Percentiles rank a stretch among this genome's conserved stretches.
These are phyloP conservation scores for Nemoura dubitans DNA, from an alignment of 2,888 invertebrate genomes.

Conservation along the genomic window DNA sequence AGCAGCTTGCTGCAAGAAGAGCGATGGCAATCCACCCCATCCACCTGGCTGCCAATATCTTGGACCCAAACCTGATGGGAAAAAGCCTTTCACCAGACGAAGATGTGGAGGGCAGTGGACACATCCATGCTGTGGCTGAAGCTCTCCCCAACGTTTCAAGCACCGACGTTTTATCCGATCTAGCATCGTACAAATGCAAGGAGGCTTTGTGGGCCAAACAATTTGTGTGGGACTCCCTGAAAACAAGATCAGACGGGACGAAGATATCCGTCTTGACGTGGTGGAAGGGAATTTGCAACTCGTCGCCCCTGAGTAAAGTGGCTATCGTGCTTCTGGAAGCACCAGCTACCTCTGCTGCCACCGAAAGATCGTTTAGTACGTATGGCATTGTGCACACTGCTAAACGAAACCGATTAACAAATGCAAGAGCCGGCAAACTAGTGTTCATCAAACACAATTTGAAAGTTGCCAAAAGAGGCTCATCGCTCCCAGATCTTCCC, in stretches of 20 bases:
- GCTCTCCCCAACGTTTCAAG: background rate
- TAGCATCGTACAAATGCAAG: background rate
- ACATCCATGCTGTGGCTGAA: background rate
- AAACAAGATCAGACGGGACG: background rate
- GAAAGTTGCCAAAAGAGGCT: no score
- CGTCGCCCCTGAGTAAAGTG: slow-evolving; percentile 51
- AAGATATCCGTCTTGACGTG: slow-evolving; percentile 45
- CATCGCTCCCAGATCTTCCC: no score
- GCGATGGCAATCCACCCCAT: slow-evolving; percentile 51
- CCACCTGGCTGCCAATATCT: slow-evolving; percentile 53
- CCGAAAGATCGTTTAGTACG: slow-evolving; percentile 54
- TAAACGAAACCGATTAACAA: slow-evolving; percentile 52
- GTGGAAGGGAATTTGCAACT: no score
- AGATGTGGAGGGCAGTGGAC: background rate
- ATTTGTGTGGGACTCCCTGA: background rate
- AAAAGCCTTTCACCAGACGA: slow-evolving; percentile 10
- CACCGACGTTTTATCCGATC: background rate
- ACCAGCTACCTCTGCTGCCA: slow-evolving; percentile 53
- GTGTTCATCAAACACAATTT: no score
- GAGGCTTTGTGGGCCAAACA: background rate
- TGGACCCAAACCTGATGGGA: slow-evolving; percentile 52
- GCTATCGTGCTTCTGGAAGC: slow-evolving; percentile 51
- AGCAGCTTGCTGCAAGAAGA: slow-evolving; percentile 50
- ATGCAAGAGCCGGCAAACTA: slow-evolving; percentile 52
- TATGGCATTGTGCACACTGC: slow-evolving; percentile 53